Percentiles rank a stretch among this genome's conserved stretches.
phyloP scores from a whole-genome alignment of 2,888 invertebrate species.

The Rhaphigaster nebulosa region DNA sequence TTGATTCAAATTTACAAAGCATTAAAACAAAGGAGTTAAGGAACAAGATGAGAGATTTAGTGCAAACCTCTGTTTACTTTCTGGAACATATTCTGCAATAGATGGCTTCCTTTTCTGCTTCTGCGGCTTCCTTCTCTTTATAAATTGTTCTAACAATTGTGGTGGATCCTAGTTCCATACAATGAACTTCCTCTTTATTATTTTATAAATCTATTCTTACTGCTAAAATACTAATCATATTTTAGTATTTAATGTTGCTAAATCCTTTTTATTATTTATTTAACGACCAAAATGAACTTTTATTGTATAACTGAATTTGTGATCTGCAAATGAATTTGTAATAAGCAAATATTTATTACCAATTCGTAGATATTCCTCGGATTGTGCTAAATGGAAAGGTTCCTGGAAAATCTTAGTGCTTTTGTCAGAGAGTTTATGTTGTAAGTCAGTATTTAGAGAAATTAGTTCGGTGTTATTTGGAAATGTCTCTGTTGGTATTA shows the following conservation, averaged over 20 bases:
- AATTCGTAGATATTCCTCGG: background rate
- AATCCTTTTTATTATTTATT: background rate
- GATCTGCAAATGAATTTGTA: background rate
- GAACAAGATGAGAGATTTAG: background rate
- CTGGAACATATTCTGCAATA: constrained; percentile 19
- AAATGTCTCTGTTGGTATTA: too few relatives aligned
- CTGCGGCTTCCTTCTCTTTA: background rate
- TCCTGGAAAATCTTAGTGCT: background rate
- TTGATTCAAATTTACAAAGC: constrained; percentile 6
- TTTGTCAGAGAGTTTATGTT: too few relatives aligned
- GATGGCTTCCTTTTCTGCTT: background rate
- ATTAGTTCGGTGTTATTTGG: too few relatives aligned
- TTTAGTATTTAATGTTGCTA: background rate
- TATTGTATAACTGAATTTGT: background rate
- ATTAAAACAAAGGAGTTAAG: constrained; percentile 15
- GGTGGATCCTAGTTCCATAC: background rate
- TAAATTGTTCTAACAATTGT: background rate
- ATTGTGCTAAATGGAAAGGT: background rate
- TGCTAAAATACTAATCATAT: background rate
- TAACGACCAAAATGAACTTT: background rate
- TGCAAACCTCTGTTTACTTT: constrained; percentile 2
- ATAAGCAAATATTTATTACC: background rate
- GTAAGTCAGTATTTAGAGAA: too few relatives aligned
- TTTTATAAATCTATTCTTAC: background rate
- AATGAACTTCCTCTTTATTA: background rate